Conservation (phyloP, 2,888 invertebrate genomes). For the Drosophila kokeensis region DNA sequence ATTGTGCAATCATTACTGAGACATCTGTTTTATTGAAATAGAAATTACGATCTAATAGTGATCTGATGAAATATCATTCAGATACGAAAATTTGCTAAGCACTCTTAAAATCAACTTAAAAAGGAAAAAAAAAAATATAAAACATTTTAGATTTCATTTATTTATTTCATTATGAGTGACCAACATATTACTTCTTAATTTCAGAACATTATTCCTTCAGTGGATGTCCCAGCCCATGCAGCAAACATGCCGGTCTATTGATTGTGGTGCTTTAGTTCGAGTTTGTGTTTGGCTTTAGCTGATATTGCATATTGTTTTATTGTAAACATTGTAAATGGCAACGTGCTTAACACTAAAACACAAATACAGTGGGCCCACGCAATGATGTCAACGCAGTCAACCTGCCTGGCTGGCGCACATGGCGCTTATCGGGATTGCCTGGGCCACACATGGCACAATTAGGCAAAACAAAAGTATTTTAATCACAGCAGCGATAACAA, state of each 20-base stretch:
- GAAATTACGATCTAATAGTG: background rate
- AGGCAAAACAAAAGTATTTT: constrained; percentile 52
- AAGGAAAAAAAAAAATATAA: fast-evolving
- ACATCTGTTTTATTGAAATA: constrained; percentile 8
- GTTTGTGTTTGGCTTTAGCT: constrained; percentile 18
- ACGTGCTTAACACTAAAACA: constrained; percentile 1
- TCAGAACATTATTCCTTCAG: no score
- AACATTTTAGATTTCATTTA: background rate
- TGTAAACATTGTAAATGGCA: constrained; percentile 20
- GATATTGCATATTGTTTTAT: constrained; percentile 46
- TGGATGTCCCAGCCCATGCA: background rate
- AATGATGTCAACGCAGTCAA: background rate
- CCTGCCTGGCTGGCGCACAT: constrained; percentile 10
- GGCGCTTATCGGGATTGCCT: constrained; percentile 28
- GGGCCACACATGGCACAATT: constrained; percentile 60
- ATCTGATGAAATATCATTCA: background rate
- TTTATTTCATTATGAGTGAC: background rate
- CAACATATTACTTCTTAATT: background rate
- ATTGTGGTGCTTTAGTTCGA: constrained; percentile 8
- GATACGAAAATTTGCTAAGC: background rate
- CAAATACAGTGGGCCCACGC: background rate
- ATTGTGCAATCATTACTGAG: constrained; percentile 17
- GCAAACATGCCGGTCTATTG: constrained; percentile 1
- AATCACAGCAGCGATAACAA: constrained; percentile 61
- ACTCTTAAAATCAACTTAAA: background rate